Evolutionary conservation across 1,140 invertebrate genomes (phyloP), one percentile per base, ranked within the genome.

Genomic region (Pseudobourletiella spinata): DNA sequence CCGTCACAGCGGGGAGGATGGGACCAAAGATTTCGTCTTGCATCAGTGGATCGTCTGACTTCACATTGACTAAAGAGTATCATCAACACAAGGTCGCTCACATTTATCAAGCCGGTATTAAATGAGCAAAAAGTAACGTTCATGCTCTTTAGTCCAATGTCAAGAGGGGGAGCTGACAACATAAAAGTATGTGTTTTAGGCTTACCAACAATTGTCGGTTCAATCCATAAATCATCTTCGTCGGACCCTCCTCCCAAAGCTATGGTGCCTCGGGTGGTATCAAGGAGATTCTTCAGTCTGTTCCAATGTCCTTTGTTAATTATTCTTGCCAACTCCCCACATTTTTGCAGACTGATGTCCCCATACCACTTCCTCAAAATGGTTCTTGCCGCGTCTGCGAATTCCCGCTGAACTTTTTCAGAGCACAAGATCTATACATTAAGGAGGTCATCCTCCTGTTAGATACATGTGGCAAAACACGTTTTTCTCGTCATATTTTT

Each of bases 341-440:
- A 26, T 11, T 24, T 52, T 52, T 52, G 50, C 24, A 29, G 46
- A 73, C 93, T 83, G 0, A 84, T 81, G 6, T 89, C 88, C 16
- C 80, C 78, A 73, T 89, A 98, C 84, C 90, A 97, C 68, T 93
- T 84, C 48, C 84, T 80, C 0, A 98, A 71, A 26, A 87, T 74
- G 44, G 80, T 77, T 73, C 81, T 84, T 2, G 82, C 79, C 68
- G 78, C 79, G 26, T 82, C 77, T 15, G 96, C 70, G 63, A 91
- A 83, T 67, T 83, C 80, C 3, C 81, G 77, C 71, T 88, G 83
- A 0, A 88, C 78, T 44, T 57, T 82, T 70, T 83, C 82, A 11
- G 84, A 82, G 74, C 93, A 97, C n/a, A 99, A 77, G 29, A 99
- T 71, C n/a, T n/a, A n/a, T n/a, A n/a, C n/a, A n/a, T n/a, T n/a